Base-by-base conservation (phyloP, 2,797 vertebrate species). In the Pelodytes ibericus region DNA sequence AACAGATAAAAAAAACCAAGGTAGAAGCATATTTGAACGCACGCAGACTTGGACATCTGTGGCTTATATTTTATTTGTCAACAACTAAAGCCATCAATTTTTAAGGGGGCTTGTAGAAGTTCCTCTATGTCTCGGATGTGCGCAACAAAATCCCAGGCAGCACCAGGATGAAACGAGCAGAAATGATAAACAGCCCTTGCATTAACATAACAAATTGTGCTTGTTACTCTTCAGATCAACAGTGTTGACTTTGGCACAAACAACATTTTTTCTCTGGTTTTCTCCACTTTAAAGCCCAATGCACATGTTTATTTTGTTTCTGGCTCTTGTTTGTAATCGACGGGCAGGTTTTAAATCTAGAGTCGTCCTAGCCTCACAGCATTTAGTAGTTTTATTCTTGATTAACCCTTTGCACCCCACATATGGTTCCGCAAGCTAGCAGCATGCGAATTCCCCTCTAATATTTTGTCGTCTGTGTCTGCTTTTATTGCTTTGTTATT, bases 291-390 rank as follows among this genome's bases (percentile, higher is more conserved):
- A 68, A 33, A 51, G 31, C 67, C 68, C 70, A 80, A n/a, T 67
- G 65, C 0, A 0, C 15, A 13, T 26, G 31, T 25, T n/a, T 79
- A 58, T 81, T 24, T 75, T 74, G 26, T 39, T 30, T 71, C n/a
- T 84, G 80, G 30, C 61, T 77, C 74, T 74, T 68, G 80, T 59
- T 85, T 86, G 80, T 84, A 75, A 51, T 67, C 80, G 69, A 20
- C 67, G 68, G 65, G 67, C 47, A 64, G 25, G 53, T 80, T 82
- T 85, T 80, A 72, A 53, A 74, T 80, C 65, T 77, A 33, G 57
- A n/a, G 57, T 73, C 72, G 68, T 81, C 61, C 63, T 61, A 66
- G 71, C 53, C 33, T 66, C 25, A 27, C 20, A 15, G 33, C 39
- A 59, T 81, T 44, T 13, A 25, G 71, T 84, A 53, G 82, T 81